A percentile compares a stretch with the other conserved stretches of the same genome.
These are phyloP conservation scores for Epizoanthus stellaris DNA, from an alignment of 92 coral and sea anemone species.

Conservation along the genomic window DNA sequence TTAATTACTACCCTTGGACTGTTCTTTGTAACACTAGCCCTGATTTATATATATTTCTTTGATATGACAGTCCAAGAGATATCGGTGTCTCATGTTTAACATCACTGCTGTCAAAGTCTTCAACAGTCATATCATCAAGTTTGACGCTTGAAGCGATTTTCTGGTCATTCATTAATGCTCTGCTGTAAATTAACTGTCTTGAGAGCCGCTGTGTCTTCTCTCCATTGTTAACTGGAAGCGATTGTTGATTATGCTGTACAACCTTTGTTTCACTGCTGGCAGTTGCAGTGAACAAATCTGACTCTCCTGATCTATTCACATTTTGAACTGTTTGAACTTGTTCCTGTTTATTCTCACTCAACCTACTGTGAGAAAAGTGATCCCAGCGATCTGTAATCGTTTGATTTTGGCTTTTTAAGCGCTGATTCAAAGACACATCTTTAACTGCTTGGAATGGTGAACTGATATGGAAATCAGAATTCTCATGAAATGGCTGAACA, in stretches of 20 bases:
- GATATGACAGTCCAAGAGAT: neutral
- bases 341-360: neutral
- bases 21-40: conserved; percentile 4
- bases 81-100: neutral
- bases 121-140: conserved; percentile 25
- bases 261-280: neutral
- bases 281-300: conserved; percentile 30
- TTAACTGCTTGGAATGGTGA: no score
- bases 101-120: conserved; percentile 27
- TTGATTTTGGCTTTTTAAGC: no score
- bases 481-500: neutral
- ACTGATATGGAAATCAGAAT: no score
- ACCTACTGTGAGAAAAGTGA: neutral
- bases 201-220: neutral
- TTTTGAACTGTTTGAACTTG: neutral
- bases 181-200: conserved; percentile 33
- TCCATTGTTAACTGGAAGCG: neutral
- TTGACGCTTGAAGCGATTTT: conserved; percentile 7
- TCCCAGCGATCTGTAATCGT: no score
- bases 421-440: no score
- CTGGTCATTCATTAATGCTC: conserved; percentile 42
- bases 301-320: neutral
- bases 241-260: neutral
- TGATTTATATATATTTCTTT: conserved; percentile 1
- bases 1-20: neutral